Evolutionary conservation across 2,113 vertebrate genomes (phyloP).

Genomic region (Oreotrochilus melanogaster): DNA sequence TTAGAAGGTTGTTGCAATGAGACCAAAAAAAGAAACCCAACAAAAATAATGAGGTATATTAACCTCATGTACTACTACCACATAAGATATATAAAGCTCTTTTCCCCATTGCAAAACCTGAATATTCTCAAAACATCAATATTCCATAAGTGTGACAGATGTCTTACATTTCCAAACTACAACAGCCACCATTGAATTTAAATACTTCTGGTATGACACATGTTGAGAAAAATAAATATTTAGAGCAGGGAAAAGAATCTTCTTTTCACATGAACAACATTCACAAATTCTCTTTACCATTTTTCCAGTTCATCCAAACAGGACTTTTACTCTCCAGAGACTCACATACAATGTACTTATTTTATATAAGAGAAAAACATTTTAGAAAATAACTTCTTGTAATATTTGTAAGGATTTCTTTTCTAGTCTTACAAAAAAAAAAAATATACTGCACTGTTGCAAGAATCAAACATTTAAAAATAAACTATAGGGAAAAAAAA

Average conservation of each 20-base stretch:
- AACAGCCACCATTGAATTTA: background rate
- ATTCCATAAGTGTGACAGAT: background rate
- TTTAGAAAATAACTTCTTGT: background rate
- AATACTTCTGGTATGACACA: background rate
- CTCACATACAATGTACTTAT: background rate
- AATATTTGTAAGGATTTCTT: background rate
- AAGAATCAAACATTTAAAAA: background rate
- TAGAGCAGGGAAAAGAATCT: background rate
- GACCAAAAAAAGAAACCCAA: background rate
- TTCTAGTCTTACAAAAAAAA: background rate
- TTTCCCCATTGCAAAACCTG: background rate
- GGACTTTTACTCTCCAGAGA: background rate
- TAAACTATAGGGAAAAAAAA: slow-evolving; percentile 46
- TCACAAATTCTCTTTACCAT: background rate
- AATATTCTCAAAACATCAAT: background rate
- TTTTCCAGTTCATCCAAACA: slow-evolving; percentile 14
- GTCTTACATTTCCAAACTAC: background rate
- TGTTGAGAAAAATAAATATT: slow-evolving; percentile 5
- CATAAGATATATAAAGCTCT: background rate
- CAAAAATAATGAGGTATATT: background rate
- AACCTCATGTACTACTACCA: background rate
- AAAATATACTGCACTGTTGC: background rate
- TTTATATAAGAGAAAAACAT: background rate
- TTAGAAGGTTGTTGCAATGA: background rate
- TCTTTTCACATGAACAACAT: background rate